Evolutionary conservation across 2,113 vertebrate genomes (phyloP), one percentile per base, ranked within the genome.

Genomic region (Cavia aperea): DNA sequence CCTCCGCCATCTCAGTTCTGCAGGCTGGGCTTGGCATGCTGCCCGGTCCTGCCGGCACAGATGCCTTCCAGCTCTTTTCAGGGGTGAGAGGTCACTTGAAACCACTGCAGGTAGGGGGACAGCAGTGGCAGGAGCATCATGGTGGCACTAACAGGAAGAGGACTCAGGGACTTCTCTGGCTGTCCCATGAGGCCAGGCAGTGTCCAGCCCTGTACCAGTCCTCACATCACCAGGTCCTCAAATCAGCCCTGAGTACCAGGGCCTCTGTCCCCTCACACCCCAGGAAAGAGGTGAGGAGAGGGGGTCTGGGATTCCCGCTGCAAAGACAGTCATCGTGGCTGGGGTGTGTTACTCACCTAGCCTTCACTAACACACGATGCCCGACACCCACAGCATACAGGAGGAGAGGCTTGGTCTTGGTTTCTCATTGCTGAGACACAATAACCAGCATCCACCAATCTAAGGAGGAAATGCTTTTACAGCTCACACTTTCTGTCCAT

Each of bases 1-100:
- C 73, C 43, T 5, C 1, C 3, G 1, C 2, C 7, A 46, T 65
- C 26, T 23, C 5, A 5, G 1, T 1, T 29, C 49, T 0, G 0
- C 13, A 5, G 1, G 2, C 5, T 13, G 84, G 7, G 19, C 19
- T 56, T 58, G 0, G 0, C 60, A 8, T 3, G 19, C 3, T 15
- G 24, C 43, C 46, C 23, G 43, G 26, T 31, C 43, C 43, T 31
- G 43, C 23, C 3, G 39, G 72, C 39, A 46, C 12, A 2, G 29
- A 24, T 4, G 39, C 12, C 24, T 46, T 12, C 3, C 26, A 0
- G 43, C 21, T 43, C 24, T 0, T 3, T 3, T 12, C 5, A 36
- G 39, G 10, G 49, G 2, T 24, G 39, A 24, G 5, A 11, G 33
- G 14, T 19, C 26, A 36, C 3, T 9, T 0, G 7, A 63, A 13